phyloP scores from a whole-genome alignment of 2,888 invertebrate species.

The Volucella inflata region DNA sequence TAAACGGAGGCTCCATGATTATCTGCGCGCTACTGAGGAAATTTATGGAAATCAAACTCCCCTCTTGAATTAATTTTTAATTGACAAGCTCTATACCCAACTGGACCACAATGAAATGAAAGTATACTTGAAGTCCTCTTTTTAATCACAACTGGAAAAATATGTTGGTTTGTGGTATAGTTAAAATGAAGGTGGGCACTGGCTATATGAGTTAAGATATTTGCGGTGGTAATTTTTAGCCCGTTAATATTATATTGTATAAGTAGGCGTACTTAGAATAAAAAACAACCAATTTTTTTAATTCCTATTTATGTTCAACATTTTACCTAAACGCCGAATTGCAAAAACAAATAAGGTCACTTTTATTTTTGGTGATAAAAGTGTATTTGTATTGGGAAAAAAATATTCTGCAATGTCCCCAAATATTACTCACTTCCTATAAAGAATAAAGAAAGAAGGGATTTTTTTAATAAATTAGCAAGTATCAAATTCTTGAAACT shows the following conservation, averaged over 20 bases:
- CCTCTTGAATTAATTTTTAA: conserved; percentile 37
- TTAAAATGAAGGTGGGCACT: neutral
- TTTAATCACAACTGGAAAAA: conserved; percentile 38
- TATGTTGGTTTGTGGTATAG: conserved; percentile 6
- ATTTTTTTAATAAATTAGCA: no score
- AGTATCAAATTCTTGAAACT: no score
- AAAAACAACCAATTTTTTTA: conserved; percentile 13
- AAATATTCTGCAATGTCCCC: no score
- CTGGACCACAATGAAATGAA: conserved; percentile 30
- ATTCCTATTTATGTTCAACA: neutral
- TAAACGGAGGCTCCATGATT: conserved; percentile 16
- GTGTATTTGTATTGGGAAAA: no score
- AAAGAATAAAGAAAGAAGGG: no score
- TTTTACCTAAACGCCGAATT: conserved; percentile 11
- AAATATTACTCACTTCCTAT: no score
- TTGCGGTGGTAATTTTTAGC: conserved; percentile 31
- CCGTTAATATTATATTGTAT: conserved; percentile 35
- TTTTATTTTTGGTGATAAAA: no score
- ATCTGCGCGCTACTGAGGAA: conserved; percentile 1
- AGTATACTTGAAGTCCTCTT: conserved; percentile 28
- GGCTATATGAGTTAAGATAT: conserved; percentile 13
- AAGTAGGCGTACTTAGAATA: conserved; percentile 25
- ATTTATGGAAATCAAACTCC: conserved; percentile 29
- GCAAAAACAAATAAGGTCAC: neutral
- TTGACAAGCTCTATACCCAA: conserved; percentile 33